Base-by-base conservation (phyloP, 2,797 vertebrate species). In the Alauda arvensis region DNA sequence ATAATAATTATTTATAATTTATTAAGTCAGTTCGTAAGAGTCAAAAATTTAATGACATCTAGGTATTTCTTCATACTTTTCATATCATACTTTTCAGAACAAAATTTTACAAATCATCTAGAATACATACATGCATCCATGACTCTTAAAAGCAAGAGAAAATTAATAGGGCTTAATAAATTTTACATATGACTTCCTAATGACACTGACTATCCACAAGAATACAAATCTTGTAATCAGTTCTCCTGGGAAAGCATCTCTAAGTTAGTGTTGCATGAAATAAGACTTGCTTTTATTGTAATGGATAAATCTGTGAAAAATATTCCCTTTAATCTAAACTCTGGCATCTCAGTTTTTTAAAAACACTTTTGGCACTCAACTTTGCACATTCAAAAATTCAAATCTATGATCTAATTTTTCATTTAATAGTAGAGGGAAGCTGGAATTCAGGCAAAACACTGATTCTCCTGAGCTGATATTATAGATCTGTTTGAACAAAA, bases 171-270 rank as follows among this genome's bases (percentile, higher is more conserved):
- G 23, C 45, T 82, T 91, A 84, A 68, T 62, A 91, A 90, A 92
- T 23, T 83, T 85, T 56, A 68, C 9, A 9, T 39, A 18, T 69
- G 62, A 34, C 56, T 79, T 88, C 13, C 18, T 62, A 48, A n/a
- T 75, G 24, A n/a, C 18, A 46, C 26, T 69, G 18, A 65, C 46
- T 45, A 59, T 68, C 52, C 79, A 91, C 80, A 89, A 52, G 77
- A 90, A 95, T 93, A 89, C n/a, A 89, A 93, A 93, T 89, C 80
- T 3, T 42, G 46, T 83, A 62, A 91, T 88, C 67, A 79, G 37
- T 77, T 94, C 85, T 92, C 66, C 37, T 61, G 86, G 33, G 81
- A 86, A 80, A 70, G 5, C 17, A 71, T 87, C 74, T 79, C 18
- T 49, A 85, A 93, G 75, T 43, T 63, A 85, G 18, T 70, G 57